These are phyloP conservation scores for Scelioninae gen. 2 DNA, from an alignment of 2,888 invertebrate species.

Conservation along the genomic window DNA sequence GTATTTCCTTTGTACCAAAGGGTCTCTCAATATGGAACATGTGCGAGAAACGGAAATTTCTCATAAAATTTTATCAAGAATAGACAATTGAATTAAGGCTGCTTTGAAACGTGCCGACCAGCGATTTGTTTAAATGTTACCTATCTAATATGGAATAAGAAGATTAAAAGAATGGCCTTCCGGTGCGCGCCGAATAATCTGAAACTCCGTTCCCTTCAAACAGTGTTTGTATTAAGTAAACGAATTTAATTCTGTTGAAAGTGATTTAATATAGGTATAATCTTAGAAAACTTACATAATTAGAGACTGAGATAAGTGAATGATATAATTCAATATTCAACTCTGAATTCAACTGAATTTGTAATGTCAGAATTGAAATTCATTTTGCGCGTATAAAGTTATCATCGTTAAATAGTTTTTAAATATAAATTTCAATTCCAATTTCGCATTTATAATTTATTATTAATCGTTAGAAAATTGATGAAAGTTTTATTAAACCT, in stretches of 20 bases:
- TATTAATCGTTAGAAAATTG: too few species aligned
- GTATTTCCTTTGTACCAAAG: too few species aligned
- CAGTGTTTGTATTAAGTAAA: conserved; percentile 39
- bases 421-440: too few species aligned
- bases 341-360: conserved; percentile 8
- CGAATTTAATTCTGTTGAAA: conserved; percentile 27
- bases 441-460: too few species aligned
- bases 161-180: conserved; percentile 45
- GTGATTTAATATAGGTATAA: conserved; percentile 27
- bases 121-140: conserved; percentile 34
- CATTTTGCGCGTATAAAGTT: not conserved
- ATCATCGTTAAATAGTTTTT: not conserved
- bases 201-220: conserved; percentile 12
- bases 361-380: conserved; percentile 1
- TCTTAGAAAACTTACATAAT: conserved; percentile 29
- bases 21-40: not conserved
- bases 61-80: conserved; percentile 65
- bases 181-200: conserved; percentile 28
- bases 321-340: conserved; percentile 13
- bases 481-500: too few species aligned
- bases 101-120: conserved; percentile 41
- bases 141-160: conserved; percentile 25
- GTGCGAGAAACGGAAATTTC: conserved; percentile 62
- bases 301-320: conserved; percentile 12
- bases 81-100: conserved; percentile 17